A percentile compares a stretch with the other conserved stretches of the same genome.
phyloP scores from a whole-genome alignment of 1,140 invertebrate genomes.

The Diachasma alloeum region DNA sequence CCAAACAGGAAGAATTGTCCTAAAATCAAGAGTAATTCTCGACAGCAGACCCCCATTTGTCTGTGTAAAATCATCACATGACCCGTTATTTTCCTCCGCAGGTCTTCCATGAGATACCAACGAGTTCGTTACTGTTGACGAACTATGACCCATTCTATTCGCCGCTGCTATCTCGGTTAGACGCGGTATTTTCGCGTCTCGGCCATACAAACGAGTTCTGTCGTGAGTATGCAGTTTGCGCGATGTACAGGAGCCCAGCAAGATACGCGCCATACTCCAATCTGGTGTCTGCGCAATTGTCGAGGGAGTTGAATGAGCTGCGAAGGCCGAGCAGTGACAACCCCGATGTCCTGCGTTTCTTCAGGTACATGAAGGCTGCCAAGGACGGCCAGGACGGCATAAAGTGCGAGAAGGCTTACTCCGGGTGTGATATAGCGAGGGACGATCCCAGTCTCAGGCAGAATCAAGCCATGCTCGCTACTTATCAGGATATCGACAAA shows the following conservation, averaged over 20 bases:
- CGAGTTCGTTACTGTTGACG: conserved; percentile 80
- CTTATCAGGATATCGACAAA: conserved; percentile 86
- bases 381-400: conserved; percentile 83
- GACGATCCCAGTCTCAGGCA: conserved; percentile 67
- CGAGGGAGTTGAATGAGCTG: conserved; percentile 84
- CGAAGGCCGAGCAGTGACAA: conserved; percentile 83
- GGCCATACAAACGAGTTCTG: conserved; percentile 76
- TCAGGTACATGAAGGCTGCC: conserved; percentile 87
- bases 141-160: conserved; percentile 90
- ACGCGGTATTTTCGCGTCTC: conserved; percentile 82
- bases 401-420: conserved; percentile 69
- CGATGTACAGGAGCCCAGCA: conserved; percentile 85
- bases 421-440: conserved; percentile 65
- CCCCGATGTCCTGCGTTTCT: conserved; percentile 84
- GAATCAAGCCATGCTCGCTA: conserved; percentile 83
- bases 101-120: conserved; percentile 85
- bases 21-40: background rate
- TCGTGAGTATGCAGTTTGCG: conserved; percentile 81
- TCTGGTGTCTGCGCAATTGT: conserved; percentile 85
- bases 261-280: conserved; percentile 88
- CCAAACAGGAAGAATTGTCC: too few species aligned
- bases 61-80: conserved; percentile 16
- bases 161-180: conserved; percentile 79
- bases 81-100: conserved; percentile 54
- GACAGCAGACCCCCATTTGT: background rate